phyloP scores from a whole-genome alignment of 2,113 vertebrate genomes.

The Erythrolamprus reginae region DNA sequence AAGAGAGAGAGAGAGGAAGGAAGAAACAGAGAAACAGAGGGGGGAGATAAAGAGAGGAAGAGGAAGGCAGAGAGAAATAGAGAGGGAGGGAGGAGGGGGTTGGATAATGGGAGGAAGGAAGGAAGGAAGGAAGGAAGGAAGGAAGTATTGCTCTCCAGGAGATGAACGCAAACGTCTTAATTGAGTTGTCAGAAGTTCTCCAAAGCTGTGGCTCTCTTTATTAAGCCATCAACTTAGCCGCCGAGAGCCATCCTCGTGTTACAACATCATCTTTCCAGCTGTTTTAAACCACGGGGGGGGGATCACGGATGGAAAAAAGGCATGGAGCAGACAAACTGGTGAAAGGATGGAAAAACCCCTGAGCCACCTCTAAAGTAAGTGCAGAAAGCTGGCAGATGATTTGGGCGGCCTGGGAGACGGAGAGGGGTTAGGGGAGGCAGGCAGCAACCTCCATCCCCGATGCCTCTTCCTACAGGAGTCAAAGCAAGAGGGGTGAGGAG shows the following conservation, averaged over 20 bases:
- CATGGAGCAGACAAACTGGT: too few species aligned
- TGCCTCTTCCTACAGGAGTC: background rate
- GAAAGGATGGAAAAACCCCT: too few species aligned
- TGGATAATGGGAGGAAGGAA: background rate
- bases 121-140: background rate
- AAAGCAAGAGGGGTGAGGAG: background rate
- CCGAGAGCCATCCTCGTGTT: accelerated
- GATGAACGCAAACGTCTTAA: accelerated
- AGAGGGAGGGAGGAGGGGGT: background rate
- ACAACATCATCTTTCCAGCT: background rate
- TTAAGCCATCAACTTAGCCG: accelerated
- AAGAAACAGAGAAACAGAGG: too few species aligned
- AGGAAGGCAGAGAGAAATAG: too few species aligned
- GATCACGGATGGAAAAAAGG: accelerated
- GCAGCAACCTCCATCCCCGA: background rate
- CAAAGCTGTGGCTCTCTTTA: background rate
- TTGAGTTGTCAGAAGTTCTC: background rate
- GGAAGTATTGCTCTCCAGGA: too few species aligned
- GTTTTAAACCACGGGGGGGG: background rate
- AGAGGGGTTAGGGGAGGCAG: background rate
- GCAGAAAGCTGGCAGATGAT: accelerated
- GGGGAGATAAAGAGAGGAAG: background rate
- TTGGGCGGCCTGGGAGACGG: background rate
- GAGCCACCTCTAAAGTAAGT: background rate
- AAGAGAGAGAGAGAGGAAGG: too few species aligned